Conservation (phyloP, 2,797 vertebrate genomes). For the Hippopotamyrus pictus region DNA sequence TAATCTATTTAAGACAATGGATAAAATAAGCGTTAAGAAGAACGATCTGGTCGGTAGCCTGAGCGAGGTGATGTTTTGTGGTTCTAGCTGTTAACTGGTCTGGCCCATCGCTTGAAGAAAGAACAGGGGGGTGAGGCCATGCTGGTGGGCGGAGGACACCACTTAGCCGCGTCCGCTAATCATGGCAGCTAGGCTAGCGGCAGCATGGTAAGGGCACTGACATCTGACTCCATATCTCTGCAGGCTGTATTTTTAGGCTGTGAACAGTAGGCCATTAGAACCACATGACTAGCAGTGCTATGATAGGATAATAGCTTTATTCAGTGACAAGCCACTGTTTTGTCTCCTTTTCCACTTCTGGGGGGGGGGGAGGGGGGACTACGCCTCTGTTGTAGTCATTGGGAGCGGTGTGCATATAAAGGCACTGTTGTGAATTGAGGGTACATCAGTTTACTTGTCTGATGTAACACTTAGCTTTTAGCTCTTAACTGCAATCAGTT, state of each 20-base stretch:
- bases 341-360: constrained; percentile 31
- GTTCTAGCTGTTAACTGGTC: neutral
- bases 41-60: neutral
- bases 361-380: neutral
- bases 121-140: neutral
- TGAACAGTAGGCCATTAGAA: constrained; percentile 49
- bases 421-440: constrained; percentile 42
- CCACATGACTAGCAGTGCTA: constrained; percentile 47
- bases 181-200: neutral
- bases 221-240: constrained; percentile 38
- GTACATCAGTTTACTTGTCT: constrained; percentile 49
- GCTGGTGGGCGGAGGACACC: neutral
- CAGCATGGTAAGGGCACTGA: constrained; percentile 43
- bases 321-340: constrained; percentile 41
- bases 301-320: constrained; percentile 49
- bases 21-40: neutral
- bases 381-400: constrained; percentile 30
- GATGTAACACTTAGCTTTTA: constrained; percentile 57
- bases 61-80: neutral
- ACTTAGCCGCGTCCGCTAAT: neutral
- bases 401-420: constrained; percentile 23
- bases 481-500: constrained; percentile 56
- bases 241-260: constrained; percentile 47
- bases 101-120: constrained; percentile 5
- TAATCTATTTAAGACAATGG: neutral